Base-by-base conservation (phyloP, 1,140 invertebrate species). In the Harlomillsia oculata region DNA sequence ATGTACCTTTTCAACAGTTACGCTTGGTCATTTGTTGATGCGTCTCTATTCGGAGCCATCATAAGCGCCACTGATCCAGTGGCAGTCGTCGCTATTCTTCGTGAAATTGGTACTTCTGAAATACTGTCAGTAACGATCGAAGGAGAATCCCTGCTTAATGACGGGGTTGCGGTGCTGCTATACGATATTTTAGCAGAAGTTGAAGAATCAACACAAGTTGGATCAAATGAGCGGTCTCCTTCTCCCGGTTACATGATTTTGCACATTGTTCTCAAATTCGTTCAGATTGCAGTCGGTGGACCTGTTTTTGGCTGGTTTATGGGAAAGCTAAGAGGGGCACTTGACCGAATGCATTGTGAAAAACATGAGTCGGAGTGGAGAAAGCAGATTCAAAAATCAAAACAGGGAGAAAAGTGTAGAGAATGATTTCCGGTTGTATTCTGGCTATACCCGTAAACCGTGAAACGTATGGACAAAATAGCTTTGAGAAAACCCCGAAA, bases 301-400 rank as follows among this genome's bases (percentile, higher is more conserved):
- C 69, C 72, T 5, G 30, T 69, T 14, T 69, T 74, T 39, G 73
- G 74, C 5, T 75, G 67, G 36, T 5, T 73, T 3, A 70, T 72
- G 63, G 72, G 68, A 1, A 69, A 72, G 40, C 53, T 71, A n/a
- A n/a, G n/a, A n/a, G n/a, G n/a, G n/a, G n/a, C n/a, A 65, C 53
- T 50, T 63, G 62, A 2, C 66, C 45, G n/a, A 72, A 64, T 25
- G 68, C 67, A 52, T 70, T 70, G 21, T 70, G 52, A 56, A 77
- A 75, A 8, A 72, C 70, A 56, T 75, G 72, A 2, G 70, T 64
- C 39, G 74, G 70, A 66, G 75, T 72, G 6, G 69, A 67, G 62
- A 74, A 76, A 5, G 74, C 74, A 11, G 71, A 72, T 59, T 77
- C 74, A 64, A 75, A 77, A 20, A 77, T 74, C 13, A 76, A 70